Conservation (phyloP, 2,797 vertebrate species). For the Otolemur crassicaudatus region DNA sequence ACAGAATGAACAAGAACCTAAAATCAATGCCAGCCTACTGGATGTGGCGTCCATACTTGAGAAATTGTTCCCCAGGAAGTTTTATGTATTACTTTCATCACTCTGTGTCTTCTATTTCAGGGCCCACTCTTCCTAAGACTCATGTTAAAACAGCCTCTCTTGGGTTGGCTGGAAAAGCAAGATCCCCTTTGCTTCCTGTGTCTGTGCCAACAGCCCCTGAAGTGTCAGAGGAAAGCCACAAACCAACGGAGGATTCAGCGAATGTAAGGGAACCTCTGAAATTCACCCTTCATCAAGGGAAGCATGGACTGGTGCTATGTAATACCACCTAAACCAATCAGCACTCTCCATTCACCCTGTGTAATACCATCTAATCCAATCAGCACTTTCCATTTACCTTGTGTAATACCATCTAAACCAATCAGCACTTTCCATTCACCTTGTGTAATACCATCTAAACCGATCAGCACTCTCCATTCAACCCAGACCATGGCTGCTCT, state of each 20-base stretch:
- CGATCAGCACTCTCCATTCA: neutral
- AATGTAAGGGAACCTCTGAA: conserved; percentile 89
- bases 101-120: conserved; percentile 85
- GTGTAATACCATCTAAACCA: neutral
- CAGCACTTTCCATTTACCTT: neutral
- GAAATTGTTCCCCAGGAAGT: neutral
- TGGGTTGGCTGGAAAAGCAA: conserved; percentile 95
- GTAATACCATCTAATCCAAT: fast-evolving
- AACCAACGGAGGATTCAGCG: conserved; percentile 91
- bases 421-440: neutral
- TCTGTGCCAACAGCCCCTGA: conserved; percentile 96
- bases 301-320: neutral
- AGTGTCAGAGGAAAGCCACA: conserved; percentile 92
- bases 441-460: neutral
- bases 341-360: fast-evolving
- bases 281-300: neutral
- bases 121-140: conserved; percentile 92
- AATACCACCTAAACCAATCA: fast-evolving
- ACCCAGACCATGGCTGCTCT: too few relatives aligned
- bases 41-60: neutral
- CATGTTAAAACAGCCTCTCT: conserved; percentile 97
- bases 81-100: neutral
- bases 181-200: conserved; percentile 96
- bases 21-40: neutral
- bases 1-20: neutral